phyloP scores from a whole-genome alignment of 2,797 vertebrate species.

The Antennarius maculatus region DNA sequence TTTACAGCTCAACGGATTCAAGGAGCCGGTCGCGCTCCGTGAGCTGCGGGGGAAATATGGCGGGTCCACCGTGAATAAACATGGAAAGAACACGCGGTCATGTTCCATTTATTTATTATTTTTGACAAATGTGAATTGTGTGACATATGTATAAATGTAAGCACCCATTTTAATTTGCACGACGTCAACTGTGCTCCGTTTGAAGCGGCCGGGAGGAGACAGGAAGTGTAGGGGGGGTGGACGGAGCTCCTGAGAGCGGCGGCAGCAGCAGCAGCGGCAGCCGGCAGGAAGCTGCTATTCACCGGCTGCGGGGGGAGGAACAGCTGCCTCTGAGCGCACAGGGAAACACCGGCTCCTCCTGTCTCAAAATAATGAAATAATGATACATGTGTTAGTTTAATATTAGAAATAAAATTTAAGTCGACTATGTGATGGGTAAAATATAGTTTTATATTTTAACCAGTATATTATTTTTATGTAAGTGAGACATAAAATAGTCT shows the following conservation, averaged over 20 bases:
- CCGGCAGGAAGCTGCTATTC: conserved; percentile 76
- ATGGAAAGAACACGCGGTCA: neutral
- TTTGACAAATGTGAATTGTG: neutral
- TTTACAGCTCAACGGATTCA: neutral
- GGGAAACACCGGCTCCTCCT: conserved; percentile 28
- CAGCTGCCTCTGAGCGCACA: conserved; percentile 43
- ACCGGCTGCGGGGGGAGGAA: conserved; percentile 65
- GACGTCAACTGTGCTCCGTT: neutral
- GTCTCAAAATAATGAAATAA: neutral
- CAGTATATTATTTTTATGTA: neutral
- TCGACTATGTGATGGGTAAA: neutral
- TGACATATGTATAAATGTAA: neutral
- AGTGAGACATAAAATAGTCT: neutral
- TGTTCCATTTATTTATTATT: neutral
- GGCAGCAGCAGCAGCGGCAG: conserved; percentile 43
- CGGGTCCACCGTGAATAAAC: conserved; percentile 22
- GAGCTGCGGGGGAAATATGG: conserved; percentile 38
- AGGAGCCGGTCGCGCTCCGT: conserved; percentile 2
- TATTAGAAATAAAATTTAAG: neutral
- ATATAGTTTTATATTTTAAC: neutral
- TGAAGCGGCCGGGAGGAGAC: neutral
- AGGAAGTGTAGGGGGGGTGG: neutral
- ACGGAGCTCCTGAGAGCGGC: conserved; percentile 25
- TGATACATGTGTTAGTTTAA: neutral
- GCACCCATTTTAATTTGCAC: neutral